Base-by-base conservation (phyloP, 2,888 invertebrate genomes). In the Mesochorus sp. region DNA sequence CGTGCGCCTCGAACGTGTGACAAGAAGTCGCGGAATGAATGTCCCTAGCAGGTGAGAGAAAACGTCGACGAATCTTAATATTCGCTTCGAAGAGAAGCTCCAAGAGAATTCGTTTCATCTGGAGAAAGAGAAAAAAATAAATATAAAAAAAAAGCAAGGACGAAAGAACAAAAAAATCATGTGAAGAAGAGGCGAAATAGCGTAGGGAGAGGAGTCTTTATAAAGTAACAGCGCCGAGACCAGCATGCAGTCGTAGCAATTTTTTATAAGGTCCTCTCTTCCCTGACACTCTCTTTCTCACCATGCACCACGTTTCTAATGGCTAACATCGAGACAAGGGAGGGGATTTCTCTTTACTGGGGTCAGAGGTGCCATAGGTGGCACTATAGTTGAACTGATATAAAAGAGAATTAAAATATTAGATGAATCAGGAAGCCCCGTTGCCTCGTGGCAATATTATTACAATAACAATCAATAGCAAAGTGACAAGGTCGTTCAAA, bases 381-480 rank as follows among this genome's bases (percentile, higher is more conserved):
- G 37, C 49, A 28, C 19, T 31, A n/a, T n/a, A 37, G 31, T 51
- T 39, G 66, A 37, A 59, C 31, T 28, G 70, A 26, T 26, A 64
- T 74, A 51, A 61, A 67, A 75, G 80, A 80, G 79, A 80, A 80
- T 81, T 85, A 80, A 86, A 86, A 85, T 86, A 84, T 86, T 85
- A 82, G 82, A 82, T 74, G 82, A 81, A 81, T 75, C 44, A 68
- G n/a, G n/a, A 80, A 80, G 78, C 81, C 81, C 79, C 78, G 79
- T 80, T 79, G 82, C 83, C 83, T 83, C 84, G 80, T 77, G 61
- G 74, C 80, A 82, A 82, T 75, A 82, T 84, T 84, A 86, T 85
- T 81, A 84, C 81, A 86, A 86, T 84, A 85, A 85, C 85, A 83
- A 85, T 86, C 83, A 83, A 85, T 84, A 61, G 74, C 75, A 68